Conservation (phyloP, 2,113 vertebrate genomes). For the Protomyctophum bolini region DNA sequence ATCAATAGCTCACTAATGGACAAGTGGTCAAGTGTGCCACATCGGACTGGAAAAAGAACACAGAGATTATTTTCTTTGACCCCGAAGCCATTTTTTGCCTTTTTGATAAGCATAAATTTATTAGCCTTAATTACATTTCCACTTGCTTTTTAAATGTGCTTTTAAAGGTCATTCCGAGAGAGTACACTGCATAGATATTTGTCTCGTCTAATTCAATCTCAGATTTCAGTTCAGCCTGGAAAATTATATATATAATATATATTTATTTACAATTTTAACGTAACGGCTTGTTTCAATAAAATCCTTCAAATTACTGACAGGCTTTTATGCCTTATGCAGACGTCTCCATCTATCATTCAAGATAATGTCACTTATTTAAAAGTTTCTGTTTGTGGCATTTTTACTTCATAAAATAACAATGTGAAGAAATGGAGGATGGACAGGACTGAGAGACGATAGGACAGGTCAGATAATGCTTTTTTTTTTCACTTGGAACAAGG, state of each 20-base stretch:
- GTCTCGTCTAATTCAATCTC: neutral
- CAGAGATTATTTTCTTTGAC: neutral
- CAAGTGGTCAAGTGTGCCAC: constrained; percentile 19
- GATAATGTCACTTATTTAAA: neutral
- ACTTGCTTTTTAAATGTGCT: constrained; percentile 5
- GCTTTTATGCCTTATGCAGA: neutral
- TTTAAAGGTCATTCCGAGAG: constrained; percentile 3
- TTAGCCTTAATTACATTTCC: constrained; percentile 28
- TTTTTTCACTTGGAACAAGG: no score
- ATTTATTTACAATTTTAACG: no score
- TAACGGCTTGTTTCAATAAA: no score
- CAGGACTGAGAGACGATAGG: no score
- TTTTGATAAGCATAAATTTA: constrained; percentile 23
- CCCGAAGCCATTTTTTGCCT: constrained; percentile 9
- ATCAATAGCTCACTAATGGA: constrained; percentile 63
- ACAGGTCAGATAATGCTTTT: no score
- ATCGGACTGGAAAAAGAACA: constrained; percentile 27
- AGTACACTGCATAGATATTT: constrained; percentile 21
- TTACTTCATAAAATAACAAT: no score
- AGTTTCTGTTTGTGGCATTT: neutral
- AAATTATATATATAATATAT: neutral
- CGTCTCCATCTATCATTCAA: neutral
- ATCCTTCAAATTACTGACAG: no score
- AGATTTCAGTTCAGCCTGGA: neutral
- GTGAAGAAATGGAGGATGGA: no score